phyloP scores from a whole-genome alignment of 2,888 invertebrate genomes.

The Drosophila barbarae region DNA sequence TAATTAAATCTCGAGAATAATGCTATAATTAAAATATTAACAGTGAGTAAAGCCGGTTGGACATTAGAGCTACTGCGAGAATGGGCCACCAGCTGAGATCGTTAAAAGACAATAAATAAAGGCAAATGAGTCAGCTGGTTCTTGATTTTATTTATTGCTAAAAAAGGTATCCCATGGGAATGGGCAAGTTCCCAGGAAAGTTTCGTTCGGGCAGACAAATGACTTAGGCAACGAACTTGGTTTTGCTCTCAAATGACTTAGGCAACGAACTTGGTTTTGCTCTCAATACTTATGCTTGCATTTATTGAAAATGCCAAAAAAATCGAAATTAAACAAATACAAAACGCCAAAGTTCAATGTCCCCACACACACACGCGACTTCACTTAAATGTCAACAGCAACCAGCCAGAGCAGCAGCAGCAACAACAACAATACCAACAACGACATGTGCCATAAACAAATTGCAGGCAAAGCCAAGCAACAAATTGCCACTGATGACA shows the following conservation, averaged over 20 bases:
- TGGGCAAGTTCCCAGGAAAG: constrained; percentile 3
- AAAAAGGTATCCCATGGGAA: constrained; percentile 13
- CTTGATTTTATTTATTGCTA: neutral
- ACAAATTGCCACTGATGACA: constrained; percentile 68
- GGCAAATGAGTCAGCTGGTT: constrained; percentile 31
- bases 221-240: constrained; percentile 47
- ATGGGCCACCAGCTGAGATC: constrained; percentile 47
- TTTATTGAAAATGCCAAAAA: constrained; percentile 49
- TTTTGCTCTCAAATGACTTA: constrained; percentile 20
- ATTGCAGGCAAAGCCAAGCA: constrained; percentile 52
- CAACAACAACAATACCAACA: constrained; percentile 10
- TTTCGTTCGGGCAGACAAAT: constrained; percentile 11
- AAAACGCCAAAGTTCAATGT: constrained; percentile 61
- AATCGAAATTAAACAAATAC: constrained; percentile 14
- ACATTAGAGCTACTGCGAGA: constrained; percentile 43
- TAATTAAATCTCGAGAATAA: constrained; percentile 53
- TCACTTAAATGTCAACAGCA: constrained; percentile 49
- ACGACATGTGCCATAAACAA: constrained; percentile 62
- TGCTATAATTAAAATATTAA: constrained; percentile 69
- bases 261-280: constrained; percentile 43
- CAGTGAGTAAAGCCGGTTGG: constrained; percentile 44
- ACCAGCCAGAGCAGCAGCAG: constrained; percentile 15
- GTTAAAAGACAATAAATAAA: constrained; percentile 28
- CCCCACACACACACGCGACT: constrained; percentile 42
- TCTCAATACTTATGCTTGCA: neutral